Base-by-base conservation (phyloP, 2,888 invertebrate species). In the Diaphora mendica region DNA sequence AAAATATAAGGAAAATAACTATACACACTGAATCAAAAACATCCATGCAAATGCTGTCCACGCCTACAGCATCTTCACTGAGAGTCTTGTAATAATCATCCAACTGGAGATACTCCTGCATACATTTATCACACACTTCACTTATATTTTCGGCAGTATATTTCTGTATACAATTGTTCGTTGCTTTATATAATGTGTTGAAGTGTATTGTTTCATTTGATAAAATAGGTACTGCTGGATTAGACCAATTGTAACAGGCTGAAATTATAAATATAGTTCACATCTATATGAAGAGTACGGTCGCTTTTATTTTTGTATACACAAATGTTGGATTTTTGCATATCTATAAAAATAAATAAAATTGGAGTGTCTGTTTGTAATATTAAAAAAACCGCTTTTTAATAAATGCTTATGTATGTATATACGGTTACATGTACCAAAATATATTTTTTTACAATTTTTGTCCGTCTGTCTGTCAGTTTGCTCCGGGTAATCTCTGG, bases 1-100 rank as follows among this genome's bases (percentile, higher is more conserved):
- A 15, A 26, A 30, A 59, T 15, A 59, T 59, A 59, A 5, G 13
- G 13, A 17, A 30, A n/a, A 33, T 35, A 55, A 23, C 8, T 33
- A 65, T 77, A 92, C 95, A 94, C 91, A 97, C 97, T 80, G 96
- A 92, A 91, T 97, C 97, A 2, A 97, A 96, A 81, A 97, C 95
- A 88, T 97, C 97, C 96, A 97, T 97, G 84, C 97, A 97, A 75
- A 97, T 93, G 77, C 94, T 96, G 77, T 96, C 96, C 72, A 96
- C 95, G 75, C 96, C 97, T 86, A 96, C 96, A 72, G 94, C 90
- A 86, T 96, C 96, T 81, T 92, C 82, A 77, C 95, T 97, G 73
- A 97, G 91, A 48, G 95, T 92, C 84, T 95, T 94, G 86, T 97
- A 97, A 86, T 94, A 96, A 67, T 93, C 88, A 86, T 97, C 96